A percentile compares a stretch with the other conserved stretches of the same genome.
phyloP scores from a whole-genome alignment of 2,888 invertebrate genomes.

The Steinernema scapterisci region DNA sequence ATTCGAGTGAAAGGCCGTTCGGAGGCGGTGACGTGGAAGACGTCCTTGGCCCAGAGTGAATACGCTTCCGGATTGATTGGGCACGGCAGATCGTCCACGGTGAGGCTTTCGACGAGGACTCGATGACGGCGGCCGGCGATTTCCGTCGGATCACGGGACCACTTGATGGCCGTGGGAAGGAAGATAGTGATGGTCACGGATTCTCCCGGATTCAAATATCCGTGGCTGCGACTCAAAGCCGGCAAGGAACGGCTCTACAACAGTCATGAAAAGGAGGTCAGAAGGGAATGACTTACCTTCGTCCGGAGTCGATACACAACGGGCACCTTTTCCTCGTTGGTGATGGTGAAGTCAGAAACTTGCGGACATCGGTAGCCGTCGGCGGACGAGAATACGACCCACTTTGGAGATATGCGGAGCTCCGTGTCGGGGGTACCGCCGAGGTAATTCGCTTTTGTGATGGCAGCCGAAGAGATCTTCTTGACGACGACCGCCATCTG shows the following conservation, averaged over 20 bases:
- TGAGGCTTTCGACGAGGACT: slow-evolving; percentile 34
- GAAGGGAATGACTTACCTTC: slow-evolving; percentile 6
- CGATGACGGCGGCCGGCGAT: slow-evolving; percentile 35
- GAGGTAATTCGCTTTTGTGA: neutral
- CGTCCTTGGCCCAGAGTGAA: neutral
- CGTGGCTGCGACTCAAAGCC: slow-evolving; percentile 20
- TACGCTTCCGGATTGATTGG: neutral
- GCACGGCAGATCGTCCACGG: neutral
- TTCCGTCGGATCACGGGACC: slow-evolving; percentile 36
- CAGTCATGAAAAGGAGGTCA: too few species aligned
- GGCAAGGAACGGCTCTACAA: neutral
- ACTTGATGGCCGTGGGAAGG: slow-evolving; percentile 32
- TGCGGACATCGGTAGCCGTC: slow-evolving; percentile 35
- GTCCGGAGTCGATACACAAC: slow-evolving; percentile 32
- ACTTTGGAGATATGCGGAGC: slow-evolving; percentile 4
- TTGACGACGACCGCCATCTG: slow-evolving; percentile 12
- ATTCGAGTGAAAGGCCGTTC: slow-evolving; percentile 25
- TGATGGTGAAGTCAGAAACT: slow-evolving; percentile 21
- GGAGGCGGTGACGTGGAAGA: slow-evolving; percentile 33
- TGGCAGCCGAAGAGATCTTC: neutral
- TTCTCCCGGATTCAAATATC: slow-evolving; percentile 26
- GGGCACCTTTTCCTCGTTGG: slow-evolving; percentile 31
- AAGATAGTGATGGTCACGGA: slow-evolving; percentile 1
- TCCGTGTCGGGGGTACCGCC: slow-evolving; percentile 18
- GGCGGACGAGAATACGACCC: slow-evolving; percentile 33